A percentile compares a stretch with the other conserved stretches of the same genome.
phyloP scores from a whole-genome alignment of 92 coral and sea anemone genomes.

The Epizoanthus illoricatus region DNA sequence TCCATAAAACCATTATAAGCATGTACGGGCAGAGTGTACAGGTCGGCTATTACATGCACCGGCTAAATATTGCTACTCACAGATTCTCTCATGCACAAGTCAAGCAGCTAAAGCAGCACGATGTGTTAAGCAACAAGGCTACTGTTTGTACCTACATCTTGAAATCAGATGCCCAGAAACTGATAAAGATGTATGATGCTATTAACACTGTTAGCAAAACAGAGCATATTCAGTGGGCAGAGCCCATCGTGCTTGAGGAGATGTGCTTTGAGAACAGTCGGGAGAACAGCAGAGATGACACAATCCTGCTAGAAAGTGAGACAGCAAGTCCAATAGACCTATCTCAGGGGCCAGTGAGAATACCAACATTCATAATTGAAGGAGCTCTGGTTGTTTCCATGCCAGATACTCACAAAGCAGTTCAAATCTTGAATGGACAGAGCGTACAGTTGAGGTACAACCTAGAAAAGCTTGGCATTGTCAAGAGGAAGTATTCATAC shows the following conservation, averaged over 20 bases:
- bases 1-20: conserved; percentile 74
- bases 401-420: conserved; percentile 83
- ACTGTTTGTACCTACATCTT: conserved; percentile 78
- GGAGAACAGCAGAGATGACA: conserved; percentile 20
- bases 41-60: conserved; percentile 74
- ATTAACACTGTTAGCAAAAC: conserved; percentile 48
- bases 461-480: conserved; percentile 72
- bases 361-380: conserved; percentile 63
- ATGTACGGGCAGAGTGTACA: conserved; percentile 81
- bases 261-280: conserved; percentile 3
- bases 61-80: conserved; percentile 68
- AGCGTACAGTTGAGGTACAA: conserved; percentile 83
- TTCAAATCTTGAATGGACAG: conserved; percentile 80
- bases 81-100: conserved; percentile 65
- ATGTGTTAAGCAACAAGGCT: conserved; percentile 76
- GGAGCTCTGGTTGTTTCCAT: conserved; percentile 74
- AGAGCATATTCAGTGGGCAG: conserved; percentile 60
- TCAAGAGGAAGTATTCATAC: conserved; percentile 66
- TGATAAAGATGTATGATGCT: conserved; percentile 70
- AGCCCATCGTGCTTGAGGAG: conserved; percentile 65
- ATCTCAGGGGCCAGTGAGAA: conserved; percentile 38
- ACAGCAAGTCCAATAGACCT: not conserved
- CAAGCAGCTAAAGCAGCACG: conserved; percentile 68
- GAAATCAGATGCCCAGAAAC: conserved; percentile 76
- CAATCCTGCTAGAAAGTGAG: not conserved